Conservation (phyloP, 2,113 vertebrate genomes). For the Nasalis larvatus region DNA sequence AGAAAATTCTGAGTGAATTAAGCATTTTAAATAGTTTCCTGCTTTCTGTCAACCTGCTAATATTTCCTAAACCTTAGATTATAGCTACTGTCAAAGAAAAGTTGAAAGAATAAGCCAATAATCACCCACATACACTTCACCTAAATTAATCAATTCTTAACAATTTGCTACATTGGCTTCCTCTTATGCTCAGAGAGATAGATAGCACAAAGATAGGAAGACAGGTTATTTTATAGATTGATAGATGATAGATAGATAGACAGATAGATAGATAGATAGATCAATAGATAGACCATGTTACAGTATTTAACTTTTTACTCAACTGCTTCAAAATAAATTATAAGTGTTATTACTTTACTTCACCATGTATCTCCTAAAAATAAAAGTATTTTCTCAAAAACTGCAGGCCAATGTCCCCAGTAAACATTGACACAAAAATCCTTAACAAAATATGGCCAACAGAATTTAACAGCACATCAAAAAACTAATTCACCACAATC, state of each 20-base stretch:
- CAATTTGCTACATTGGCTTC: not conserved
- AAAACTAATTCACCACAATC: too few relatives aligned
- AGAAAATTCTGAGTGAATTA: not conserved
- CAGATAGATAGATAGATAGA: not conserved
- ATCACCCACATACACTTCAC: not conserved
- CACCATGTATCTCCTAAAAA: not conserved
- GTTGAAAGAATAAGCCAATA: not conserved
- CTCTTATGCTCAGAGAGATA: not conserved
- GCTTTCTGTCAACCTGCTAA: not conserved
- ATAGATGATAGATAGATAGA: not conserved
- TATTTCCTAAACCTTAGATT: not conserved
- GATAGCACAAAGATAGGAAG: not conserved
- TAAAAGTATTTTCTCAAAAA: not conserved
- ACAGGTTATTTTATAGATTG: not conserved
- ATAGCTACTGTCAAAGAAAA: not conserved
- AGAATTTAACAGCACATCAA: too few relatives aligned
- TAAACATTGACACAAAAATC: too few relatives aligned
- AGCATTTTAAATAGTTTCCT: not conserved
- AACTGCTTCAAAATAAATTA: not conserved
- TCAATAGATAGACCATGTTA: not conserved
- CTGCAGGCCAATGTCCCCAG: too few relatives aligned
- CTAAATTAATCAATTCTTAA: not conserved
- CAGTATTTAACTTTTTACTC: not conserved
- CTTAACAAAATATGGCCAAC: too few relatives aligned
- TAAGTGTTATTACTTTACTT: not conserved